A percentile compares a stretch with the other conserved stretches of the same genome.
These are phyloP conservation scores for Drosophila repleta DNA, from an alignment of 1,140 invertebrate species.

Conservation along the genomic window DNA sequence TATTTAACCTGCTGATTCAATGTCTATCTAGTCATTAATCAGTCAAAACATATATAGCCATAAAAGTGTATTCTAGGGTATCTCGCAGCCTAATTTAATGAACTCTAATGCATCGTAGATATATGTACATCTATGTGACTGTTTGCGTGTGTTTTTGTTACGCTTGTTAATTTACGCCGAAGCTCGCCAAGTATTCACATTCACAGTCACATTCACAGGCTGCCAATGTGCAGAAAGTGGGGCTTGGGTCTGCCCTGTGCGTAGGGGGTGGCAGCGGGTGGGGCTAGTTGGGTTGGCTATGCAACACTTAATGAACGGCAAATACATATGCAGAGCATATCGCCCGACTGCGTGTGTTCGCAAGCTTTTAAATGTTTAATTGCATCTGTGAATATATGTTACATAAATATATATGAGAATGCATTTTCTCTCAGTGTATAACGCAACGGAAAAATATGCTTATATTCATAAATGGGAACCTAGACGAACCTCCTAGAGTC, in stretches of 20 bases:
- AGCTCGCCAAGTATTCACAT: constrained; percentile 45
- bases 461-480: constrained; percentile 29
- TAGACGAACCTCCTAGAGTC: constrained; percentile 34
- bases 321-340: constrained; percentile 28
- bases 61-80: constrained; percentile 2
- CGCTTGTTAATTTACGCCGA: constrained; percentile 72
- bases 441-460: constrained; percentile 6
- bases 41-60: too few species aligned
- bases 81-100: neutral
- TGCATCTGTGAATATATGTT: constrained; percentile 34
- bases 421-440: constrained; percentile 47
- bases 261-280: neutral
- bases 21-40: too few species aligned
- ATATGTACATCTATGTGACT: constrained; percentile 17
- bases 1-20: too few species aligned
- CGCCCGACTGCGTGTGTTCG: constrained; percentile 6
- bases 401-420: too few species aligned
- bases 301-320: constrained; percentile 55
- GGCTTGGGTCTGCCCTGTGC: neutral
- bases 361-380: constrained; percentile 52
- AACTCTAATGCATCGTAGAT: neutral
- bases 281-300: constrained; percentile 10
- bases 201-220: constrained; percentile 15
- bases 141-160: constrained; percentile 48
- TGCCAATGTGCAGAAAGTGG: constrained; percentile 31